phyloP scores from a whole-genome alignment of 2,113 vertebrate genomes.

The Coregonus clupeaformis region DNA sequence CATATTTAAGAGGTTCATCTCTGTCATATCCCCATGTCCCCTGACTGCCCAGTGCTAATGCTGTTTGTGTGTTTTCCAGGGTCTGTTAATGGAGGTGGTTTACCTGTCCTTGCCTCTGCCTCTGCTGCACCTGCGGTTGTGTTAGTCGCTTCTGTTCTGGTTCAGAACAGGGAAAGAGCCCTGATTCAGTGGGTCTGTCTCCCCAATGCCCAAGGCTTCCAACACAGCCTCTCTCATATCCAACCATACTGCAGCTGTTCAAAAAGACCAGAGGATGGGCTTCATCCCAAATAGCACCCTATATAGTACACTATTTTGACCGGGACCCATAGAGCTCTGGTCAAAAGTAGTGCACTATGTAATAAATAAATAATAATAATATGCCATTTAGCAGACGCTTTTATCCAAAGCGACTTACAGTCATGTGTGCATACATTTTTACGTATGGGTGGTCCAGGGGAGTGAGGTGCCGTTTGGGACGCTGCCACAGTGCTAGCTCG shows the following conservation, averaged over 20 bases:
- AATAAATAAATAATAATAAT: too few relatives aligned
- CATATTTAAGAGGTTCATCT: too few relatives aligned
- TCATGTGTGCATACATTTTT: too few relatives aligned
- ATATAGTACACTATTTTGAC: not conserved
- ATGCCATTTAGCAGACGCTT: too few relatives aligned
- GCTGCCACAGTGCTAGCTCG: too few relatives aligned
- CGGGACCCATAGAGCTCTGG: too few relatives aligned
- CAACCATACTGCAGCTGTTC: not conserved
- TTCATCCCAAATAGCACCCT: not conserved
- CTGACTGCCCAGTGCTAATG: too few relatives aligned
- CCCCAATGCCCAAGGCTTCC: not conserved
- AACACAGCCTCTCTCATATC: not conserved
- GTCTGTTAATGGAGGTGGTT: too few relatives aligned
- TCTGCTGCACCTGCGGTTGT: not conserved
- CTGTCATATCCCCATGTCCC: too few relatives aligned
- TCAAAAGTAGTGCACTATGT: not conserved
- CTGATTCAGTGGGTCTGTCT: not conserved
- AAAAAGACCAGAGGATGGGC: not conserved
- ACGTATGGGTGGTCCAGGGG: too few relatives aligned
- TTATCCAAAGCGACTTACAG: too few relatives aligned
- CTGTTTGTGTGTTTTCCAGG: not conserved
- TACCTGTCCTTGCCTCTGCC: not conserved
- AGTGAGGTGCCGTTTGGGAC: not conserved
- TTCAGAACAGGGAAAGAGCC: not conserved
- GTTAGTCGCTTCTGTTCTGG: not conserved